Evolutionary conservation across 2,888 invertebrate species (phyloP), one percentile per base, ranked within the genome.

Genomic region (Pilophorus perplexus): DNA sequence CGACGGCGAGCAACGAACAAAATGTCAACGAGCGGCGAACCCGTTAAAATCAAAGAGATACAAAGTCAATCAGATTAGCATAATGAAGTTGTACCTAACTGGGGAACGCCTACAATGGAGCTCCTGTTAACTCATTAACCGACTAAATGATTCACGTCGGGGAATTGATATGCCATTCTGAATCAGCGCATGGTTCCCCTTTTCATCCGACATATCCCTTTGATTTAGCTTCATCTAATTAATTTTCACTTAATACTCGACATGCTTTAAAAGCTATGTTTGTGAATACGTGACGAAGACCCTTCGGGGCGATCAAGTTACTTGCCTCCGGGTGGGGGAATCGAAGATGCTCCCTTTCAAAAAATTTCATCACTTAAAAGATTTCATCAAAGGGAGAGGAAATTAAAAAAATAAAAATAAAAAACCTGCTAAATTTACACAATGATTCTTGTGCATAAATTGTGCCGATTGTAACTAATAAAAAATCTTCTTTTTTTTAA

Each of bases 81-180:
- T 50, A 50, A 50, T 50, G 16, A 27, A 1, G 27, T 25, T 14
- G 50, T n/a, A n/a, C n/a, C n/a, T n/a, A 27, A 50, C 50, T 25
- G 16, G 25, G 27, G 50, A 27, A 8, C 50, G 1, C 50, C 50
- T 50, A 50, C 50, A 50, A 50, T 50, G 50, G 57, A 5, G 40
- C 38, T 57, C 57, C 57, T 38, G 57, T 57, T 57, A 57, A 57
- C 57, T 57, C 40, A 57, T 57, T 57, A 57, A 23, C 38, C 57
- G 42, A 57, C 40, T 57, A 57, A 57, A 57, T 57, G 57, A 57
- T 57, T 57, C 57, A 57, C 38, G 57, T 23, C 28, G 37, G 3
- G 8, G 23, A 57, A 42, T 57, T 57, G 38, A 57, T 57, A 57
- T 25, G 38, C 57, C 57, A 57, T 57, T 57, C 57, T 57, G 37